phyloP scores from a whole-genome alignment of 2,797 vertebrate genomes.

The Zenarchopterus dispar region DNA sequence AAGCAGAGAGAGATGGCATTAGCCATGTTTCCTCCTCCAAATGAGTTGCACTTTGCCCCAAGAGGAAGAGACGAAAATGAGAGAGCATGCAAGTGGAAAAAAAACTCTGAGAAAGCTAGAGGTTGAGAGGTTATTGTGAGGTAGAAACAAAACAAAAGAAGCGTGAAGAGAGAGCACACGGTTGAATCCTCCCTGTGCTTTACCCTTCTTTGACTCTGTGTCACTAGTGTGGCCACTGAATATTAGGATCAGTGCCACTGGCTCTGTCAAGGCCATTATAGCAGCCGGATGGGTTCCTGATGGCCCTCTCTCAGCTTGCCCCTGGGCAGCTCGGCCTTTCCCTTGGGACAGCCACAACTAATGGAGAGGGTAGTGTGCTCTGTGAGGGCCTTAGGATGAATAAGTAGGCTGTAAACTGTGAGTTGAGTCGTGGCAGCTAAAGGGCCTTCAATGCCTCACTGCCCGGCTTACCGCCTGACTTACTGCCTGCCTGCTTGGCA shows the following conservation, averaged over 20 bases:
- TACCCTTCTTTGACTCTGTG: conserved; percentile 56
- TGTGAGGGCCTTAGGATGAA: conserved; percentile 72
- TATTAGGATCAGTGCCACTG: conserved; percentile 76
- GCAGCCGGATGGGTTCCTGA: conserved; percentile 73
- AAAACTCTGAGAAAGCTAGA: conserved; percentile 45
- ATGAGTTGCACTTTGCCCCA: conserved; percentile 66
- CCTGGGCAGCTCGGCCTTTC: conserved; percentile 68
- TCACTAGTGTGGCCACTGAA: conserved; percentile 69
- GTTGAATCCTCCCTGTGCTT: conserved; percentile 52
- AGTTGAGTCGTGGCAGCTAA: conserved; percentile 76
- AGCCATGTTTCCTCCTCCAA: conserved; percentile 62
- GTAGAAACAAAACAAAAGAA: conserved; percentile 55
- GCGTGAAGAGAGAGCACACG: conserved; percentile 24
- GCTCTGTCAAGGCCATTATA: conserved; percentile 76
- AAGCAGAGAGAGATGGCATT: conserved; percentile 55
- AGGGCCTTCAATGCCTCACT: conserved; percentile 73
- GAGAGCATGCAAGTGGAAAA: conserved; percentile 52
- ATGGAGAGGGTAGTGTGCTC: conserved; percentile 74
- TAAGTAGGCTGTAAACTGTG: conserved; percentile 78
- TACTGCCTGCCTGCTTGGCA: conserved; percentile 70
- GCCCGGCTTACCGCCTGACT: conserved; percentile 71
- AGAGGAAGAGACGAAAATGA: conserved; percentile 63
- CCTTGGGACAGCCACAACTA: conserved; percentile 74
- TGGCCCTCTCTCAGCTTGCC: conserved; percentile 71
- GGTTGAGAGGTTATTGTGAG: conserved; percentile 62